phyloP scores from a whole-genome alignment of 2,113 vertebrate species.

The Xiphophorus couchianus region DNA sequence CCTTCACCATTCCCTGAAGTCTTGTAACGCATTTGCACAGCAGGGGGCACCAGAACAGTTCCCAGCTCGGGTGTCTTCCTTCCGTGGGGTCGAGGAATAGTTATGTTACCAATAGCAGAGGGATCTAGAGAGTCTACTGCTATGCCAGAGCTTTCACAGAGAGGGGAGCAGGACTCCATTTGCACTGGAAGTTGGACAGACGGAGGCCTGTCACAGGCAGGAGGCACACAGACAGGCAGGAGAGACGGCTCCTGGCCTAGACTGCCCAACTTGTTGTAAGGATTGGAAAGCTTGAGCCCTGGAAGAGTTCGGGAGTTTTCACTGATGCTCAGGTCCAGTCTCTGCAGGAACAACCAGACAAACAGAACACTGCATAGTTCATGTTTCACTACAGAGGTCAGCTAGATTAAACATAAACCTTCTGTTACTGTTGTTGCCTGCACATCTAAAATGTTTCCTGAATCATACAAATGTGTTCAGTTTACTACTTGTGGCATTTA shows the following conservation, averaged over 20 bases:
- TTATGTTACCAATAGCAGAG: constrained; percentile 80
- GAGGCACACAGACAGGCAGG: constrained; percentile 74
- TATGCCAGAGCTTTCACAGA: constrained; percentile 54
- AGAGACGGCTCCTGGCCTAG: constrained; percentile 82
- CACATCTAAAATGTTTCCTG: too few species aligned
- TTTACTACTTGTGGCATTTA: too few species aligned
- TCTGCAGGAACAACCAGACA: constrained; percentile 76
- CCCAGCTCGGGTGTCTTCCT: constrained; percentile 91
- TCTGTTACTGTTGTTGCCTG: too few species aligned
- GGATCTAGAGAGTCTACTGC: constrained; percentile 37
- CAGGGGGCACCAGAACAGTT: constrained; percentile 83
- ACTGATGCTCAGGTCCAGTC: constrained; percentile 82
- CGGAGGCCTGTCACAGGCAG: constrained; percentile 73
- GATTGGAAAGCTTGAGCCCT: constrained; percentile 83
- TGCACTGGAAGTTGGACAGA: constrained; percentile 64
- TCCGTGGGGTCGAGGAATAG: constrained; percentile 92
- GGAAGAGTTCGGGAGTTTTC: constrained; percentile 84
- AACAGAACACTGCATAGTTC: neutral
- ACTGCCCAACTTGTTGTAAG: constrained; percentile 89
- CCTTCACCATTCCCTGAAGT: constrained; percentile 69
- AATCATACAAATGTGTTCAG: too few species aligned
- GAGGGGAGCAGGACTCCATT: constrained; percentile 59
- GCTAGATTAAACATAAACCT: too few species aligned
- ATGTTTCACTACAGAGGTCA: neutral
- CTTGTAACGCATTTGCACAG: constrained; percentile 77